phyloP scores from a whole-genome alignment of 2,888 invertebrate genomes.

The Drosophila leonis region DNA sequence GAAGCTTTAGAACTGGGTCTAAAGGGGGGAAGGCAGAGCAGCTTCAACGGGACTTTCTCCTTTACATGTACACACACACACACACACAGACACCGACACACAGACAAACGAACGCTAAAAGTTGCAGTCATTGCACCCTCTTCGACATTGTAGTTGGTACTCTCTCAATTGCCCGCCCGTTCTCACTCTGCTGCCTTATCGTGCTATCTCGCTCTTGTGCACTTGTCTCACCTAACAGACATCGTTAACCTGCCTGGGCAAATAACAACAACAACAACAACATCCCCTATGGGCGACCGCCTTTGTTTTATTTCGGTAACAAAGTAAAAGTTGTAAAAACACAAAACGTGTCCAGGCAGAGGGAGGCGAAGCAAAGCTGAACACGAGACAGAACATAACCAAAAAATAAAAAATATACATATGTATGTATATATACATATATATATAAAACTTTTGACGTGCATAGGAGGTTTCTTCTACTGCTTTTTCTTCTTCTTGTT shows the following conservation, averaged over 20 bases:
- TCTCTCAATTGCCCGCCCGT: constrained; percentile 18
- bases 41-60: constrained; percentile 37
- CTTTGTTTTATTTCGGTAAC: constrained; percentile 75
- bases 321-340: constrained; percentile 75
- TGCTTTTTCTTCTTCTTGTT: constrained; percentile 1
- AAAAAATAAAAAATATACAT: background rate
- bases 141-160: constrained; percentile 43
- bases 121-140: constrained; percentile 81
- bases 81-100: background rate
- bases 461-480: constrained; percentile 13
- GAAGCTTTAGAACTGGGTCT: constrained; percentile 10
- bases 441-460: constrained; percentile 19
- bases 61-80: constrained; percentile 14
- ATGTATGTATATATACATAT: background rate
- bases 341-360: constrained; percentile 28
- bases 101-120: constrained; percentile 17
- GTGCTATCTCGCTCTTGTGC: constrained; percentile 13
- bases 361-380: background rate
- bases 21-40: background rate
- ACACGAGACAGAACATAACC: constrained; percentile 16
- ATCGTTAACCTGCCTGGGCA: constrained; percentile 69
- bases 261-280: constrained; percentile 28
- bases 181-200: background rate
- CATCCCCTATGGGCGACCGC: constrained; percentile 30
- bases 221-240: constrained; percentile 52